These are phyloP conservation scores for Platanista minor DNA, from an alignment of 2,113 vertebrate genomes.

Conservation along the genomic window DNA sequence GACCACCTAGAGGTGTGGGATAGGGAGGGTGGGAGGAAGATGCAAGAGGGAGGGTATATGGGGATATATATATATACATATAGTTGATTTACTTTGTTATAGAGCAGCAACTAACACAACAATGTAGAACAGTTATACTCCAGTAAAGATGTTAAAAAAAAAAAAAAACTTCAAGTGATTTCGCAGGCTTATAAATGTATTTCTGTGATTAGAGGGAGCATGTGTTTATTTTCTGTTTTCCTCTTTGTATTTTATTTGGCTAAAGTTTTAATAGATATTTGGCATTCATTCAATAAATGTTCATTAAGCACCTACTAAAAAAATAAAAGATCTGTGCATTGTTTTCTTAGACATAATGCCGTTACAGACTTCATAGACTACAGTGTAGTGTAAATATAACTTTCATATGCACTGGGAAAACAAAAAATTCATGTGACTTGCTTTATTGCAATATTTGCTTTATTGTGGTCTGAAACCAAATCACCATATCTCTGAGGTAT, in stretches of 20 bases:
- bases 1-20: no score
- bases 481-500: not conserved
- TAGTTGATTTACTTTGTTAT: no score
- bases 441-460: not conserved
- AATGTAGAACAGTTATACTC: no score
- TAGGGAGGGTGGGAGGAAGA: no score
- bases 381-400: not conserved
- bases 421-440: not conserved
- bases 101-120: no score
- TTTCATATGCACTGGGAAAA: not conserved
- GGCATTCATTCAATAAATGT: not conserved
- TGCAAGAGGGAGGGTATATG: no score
- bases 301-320: not conserved
- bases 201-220: not conserved
- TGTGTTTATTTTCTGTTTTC: not conserved
- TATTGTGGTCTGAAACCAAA: not conserved
- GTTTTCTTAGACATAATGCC: not conserved
- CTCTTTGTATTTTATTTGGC: not conserved
- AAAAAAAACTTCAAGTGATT: not conserved
- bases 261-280: not conserved
- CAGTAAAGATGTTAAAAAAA: no score
- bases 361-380: not conserved
- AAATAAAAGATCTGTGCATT: not conserved
- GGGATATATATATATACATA: no score
- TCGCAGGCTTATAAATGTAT: not conserved